Evolutionary conservation across 2,113 vertebrate genomes (phyloP).

Genomic region (Heliornis fulica): DNA sequence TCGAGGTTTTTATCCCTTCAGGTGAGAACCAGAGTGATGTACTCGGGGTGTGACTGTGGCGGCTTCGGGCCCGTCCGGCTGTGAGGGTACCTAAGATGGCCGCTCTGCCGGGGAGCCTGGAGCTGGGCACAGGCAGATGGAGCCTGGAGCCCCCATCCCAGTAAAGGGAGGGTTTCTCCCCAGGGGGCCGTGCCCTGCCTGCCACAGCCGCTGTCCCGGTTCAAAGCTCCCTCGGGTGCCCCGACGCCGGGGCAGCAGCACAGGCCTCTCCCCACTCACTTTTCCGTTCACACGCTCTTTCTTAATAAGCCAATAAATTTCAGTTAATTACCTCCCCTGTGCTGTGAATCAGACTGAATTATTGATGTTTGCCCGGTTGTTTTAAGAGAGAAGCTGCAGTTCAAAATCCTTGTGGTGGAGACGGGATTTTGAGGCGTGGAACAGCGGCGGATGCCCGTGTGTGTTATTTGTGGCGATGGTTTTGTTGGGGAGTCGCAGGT

Average conservation of each 20-base stretch:
- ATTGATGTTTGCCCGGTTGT: neutral
- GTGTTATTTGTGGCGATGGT: neutral
- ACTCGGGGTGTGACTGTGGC: neutral
- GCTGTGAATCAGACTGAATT: neutral
- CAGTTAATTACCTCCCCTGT: neutral
- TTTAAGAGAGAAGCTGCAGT: neutral
- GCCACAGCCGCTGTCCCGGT: neutral
- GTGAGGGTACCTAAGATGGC: too few species aligned
- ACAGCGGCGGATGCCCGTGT: neutral
- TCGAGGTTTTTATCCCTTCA: neutral
- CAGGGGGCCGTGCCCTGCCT: rapidly evolving
- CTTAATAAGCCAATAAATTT: neutral
- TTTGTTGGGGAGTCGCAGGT: neutral
- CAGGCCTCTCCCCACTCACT: neutral
- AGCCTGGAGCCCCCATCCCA: too few species aligned
- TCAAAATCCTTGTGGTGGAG: neutral
- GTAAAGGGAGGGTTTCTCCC: neutral
- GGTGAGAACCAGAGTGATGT: neutral
- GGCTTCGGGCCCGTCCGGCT: too few species aligned
- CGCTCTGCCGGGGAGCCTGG: neutral
- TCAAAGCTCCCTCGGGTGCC: neutral
- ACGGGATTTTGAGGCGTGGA: neutral
- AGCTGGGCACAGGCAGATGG: too few species aligned
- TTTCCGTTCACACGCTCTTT: neutral
- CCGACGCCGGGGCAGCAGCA: rapidly evolving